phyloP scores from a whole-genome alignment of 53 echinoderm and acorn worm genomes.

The Crossaster papposus region DNA sequence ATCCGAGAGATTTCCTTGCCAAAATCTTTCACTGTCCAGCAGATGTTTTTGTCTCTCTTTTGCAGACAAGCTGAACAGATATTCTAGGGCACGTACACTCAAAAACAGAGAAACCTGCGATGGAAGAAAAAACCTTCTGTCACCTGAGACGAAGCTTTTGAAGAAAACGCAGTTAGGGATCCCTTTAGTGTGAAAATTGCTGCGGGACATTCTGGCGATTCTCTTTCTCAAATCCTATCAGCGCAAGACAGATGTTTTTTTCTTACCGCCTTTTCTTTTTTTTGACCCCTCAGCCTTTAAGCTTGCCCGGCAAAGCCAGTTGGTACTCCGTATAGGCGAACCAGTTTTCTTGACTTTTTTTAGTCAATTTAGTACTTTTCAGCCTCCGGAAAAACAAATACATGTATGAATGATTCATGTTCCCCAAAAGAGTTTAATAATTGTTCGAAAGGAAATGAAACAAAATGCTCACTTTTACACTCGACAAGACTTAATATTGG shows the following conservation, averaged over 20 bases:
- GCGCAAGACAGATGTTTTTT: constrained; percentile 17
- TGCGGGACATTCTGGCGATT: neutral
- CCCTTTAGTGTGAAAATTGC: constrained; percentile 20
- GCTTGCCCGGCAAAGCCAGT: neutral
- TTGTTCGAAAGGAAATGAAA: neutral
- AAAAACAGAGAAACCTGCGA: neutral
- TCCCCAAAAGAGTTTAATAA: neutral
- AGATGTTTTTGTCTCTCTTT: constrained; percentile 12
- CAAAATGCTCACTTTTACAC: constrained; percentile 16
- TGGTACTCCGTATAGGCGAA: neutral
- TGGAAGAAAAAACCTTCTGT: neutral
- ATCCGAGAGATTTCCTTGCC: constrained; percentile 12
- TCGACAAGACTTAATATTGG: neutral
- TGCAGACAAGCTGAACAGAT: neutral
- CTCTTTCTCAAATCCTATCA: neutral
- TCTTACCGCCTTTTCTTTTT: too few relatives aligned
- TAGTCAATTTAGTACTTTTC: neutral
- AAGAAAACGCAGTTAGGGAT: neutral
- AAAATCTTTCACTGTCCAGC: neutral
- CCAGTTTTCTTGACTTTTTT: neutral
- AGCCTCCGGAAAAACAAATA: neutral
- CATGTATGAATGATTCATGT: constrained; percentile 9
- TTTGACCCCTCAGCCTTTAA: neutral
- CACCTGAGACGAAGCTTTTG: neutral
- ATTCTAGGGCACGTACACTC: neutral